Percentiles rank a stretch among this genome's conserved stretches.
Evolutionary conservation across 1,140 invertebrate genomes (phyloP).

Genomic region (Leptonema lineaticorne): DNA sequence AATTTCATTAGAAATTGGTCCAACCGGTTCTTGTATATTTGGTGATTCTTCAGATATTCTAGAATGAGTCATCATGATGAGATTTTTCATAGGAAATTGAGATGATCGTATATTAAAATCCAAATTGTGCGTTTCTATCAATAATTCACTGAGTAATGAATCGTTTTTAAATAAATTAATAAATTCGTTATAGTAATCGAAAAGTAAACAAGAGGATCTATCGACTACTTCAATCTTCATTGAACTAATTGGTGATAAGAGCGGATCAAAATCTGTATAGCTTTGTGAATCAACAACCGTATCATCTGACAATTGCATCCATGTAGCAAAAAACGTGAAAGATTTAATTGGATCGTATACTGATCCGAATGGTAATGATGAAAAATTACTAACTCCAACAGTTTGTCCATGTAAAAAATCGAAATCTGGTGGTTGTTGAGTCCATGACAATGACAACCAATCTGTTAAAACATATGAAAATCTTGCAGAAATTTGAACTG

Average conservation of each 20-base stretch:
- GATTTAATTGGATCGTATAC: slow-evolving; percentile 77
- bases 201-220: slow-evolving; percentile 25
- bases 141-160: slow-evolving; percentile 21
- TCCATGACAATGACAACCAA: slow-evolving; percentile 61
- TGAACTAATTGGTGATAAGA: slow-evolving; percentile 80
- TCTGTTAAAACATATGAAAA: slow-evolving; percentile 81
- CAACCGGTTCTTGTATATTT: slow-evolving; percentile 49
- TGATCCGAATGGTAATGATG: slow-evolving; percentile 79
- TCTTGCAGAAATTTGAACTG: slow-evolving; percentile 74
- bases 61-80: slow-evolving; percentile 52
- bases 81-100: slow-evolving; percentile 53
- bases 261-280: slow-evolving; percentile 85
- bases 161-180: slow-evolving; percentile 25
- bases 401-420: slow-evolving; percentile 68
- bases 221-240: slow-evolving; percentile 29
- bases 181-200: slow-evolving; percentile 34
- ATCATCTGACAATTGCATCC: slow-evolving; percentile 83
- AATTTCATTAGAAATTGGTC: slow-evolving; percentile 74
- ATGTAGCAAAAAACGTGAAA: slow-evolving; percentile 80
- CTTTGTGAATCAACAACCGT: slow-evolving; percentile 84
- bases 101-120: slow-evolving; percentile 26
- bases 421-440: slow-evolving; percentile 67
- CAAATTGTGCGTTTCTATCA: slow-evolving; percentile 20
- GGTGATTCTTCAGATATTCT: slow-evolving; percentile 44
- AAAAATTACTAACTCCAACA: slow-evolving; percentile 52